Conservation (phyloP, 2,113 vertebrate species). For the Cathartes aura region DNA sequence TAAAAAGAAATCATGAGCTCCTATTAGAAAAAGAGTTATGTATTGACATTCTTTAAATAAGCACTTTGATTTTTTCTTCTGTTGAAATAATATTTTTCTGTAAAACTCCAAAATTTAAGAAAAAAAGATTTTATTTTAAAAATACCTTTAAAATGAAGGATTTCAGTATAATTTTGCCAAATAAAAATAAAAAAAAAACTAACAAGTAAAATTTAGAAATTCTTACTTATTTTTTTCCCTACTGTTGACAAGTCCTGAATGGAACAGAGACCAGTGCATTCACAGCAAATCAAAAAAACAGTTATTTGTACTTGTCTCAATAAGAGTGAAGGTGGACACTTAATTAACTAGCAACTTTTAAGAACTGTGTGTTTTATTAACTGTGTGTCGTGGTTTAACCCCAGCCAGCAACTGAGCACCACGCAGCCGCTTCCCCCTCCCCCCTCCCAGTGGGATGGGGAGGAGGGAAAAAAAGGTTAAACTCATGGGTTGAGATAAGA, state of each 20-base stretch:
- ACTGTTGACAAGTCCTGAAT: background rate
- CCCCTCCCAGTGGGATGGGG: no score
- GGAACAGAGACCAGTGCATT: background rate
- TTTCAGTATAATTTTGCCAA: background rate
- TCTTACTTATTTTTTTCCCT: background rate
- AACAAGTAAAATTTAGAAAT: background rate
- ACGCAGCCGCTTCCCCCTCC: no score
- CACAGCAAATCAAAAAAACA: background rate
- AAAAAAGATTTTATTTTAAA: background rate
- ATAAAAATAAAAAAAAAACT: background rate
- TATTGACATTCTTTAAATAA: background rate
- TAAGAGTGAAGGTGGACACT: background rate
- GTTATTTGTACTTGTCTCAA: background rate
- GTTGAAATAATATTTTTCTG: background rate
- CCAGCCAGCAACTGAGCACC: no score
- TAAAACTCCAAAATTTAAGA: background rate
- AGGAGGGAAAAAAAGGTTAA: no score
- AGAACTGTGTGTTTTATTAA: background rate
- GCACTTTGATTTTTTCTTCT: background rate
- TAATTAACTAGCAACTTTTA: background rate
- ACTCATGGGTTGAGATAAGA: no score
- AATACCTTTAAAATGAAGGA: background rate
- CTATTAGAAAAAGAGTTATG: background rate
- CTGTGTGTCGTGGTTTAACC: background rate
- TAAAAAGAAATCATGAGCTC: fast-evolving